Percentiles rank a stretch among this genome's conserved stretches.
These are phyloP conservation scores for Erethizon dorsatum DNA, from an alignment of 2,797 vertebrate genomes.

Conservation along the genomic window DNA sequence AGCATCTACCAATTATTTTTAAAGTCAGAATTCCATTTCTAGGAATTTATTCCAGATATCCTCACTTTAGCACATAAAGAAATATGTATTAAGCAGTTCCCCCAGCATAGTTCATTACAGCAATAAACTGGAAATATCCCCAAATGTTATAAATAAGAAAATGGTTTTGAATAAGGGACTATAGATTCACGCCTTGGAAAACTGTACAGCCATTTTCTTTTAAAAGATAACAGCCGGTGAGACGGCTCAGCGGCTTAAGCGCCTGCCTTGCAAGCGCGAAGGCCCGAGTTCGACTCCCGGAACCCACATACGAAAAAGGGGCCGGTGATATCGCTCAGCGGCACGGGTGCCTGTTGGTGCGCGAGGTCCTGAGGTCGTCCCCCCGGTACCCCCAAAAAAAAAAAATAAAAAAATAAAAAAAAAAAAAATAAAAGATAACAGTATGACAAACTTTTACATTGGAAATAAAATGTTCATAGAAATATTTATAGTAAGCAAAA, in stretches of 20 bases:
- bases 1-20: slow-evolving; percentile 11
- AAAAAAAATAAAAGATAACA: background rate
- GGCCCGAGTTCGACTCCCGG: no score
- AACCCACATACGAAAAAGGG: no score
- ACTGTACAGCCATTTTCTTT: background rate
- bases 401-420: no score
- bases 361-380: no score
- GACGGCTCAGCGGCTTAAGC: no score
- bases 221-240: background rate
- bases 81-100: background rate
- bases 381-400: no score
- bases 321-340: no score
- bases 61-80: slow-evolving; percentile 10
- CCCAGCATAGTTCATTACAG: background rate
- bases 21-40: slow-evolving; percentile 42
- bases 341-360: no score
- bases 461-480: slow-evolving; percentile 35
- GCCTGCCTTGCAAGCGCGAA: no score
- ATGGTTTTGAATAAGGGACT: slow-evolving; percentile 16
- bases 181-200: background rate
- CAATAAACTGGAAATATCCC: background rate
- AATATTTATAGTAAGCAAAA: background rate
- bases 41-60: slow-evolving; percentile 14
- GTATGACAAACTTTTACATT: slow-evolving; percentile 23
- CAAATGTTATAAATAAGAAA: background rate